Evolutionary conservation across 2,113 vertebrate genomes (phyloP).

Genomic region (Carollia perspicillata): DNA sequence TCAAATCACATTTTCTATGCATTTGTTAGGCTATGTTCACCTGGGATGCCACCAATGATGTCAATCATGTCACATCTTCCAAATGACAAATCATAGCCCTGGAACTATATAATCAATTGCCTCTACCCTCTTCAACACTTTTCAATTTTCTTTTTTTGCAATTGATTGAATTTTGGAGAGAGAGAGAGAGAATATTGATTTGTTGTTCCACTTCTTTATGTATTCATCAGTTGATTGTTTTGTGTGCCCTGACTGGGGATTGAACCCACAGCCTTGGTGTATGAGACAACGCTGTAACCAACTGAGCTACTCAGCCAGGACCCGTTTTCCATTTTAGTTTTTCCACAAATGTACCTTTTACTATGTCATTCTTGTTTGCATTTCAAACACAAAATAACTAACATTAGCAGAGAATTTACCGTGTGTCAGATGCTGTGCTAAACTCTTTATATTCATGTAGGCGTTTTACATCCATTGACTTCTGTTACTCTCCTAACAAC

Average conservation of each 20-base stretch:
- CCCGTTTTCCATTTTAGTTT: background rate
- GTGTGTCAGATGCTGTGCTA: background rate
- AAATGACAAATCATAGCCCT: background rate
- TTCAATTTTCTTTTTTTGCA: background rate
- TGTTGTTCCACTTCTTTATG: no score
- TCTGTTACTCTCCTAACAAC: background rate
- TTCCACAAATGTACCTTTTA: background rate
- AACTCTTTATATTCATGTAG: background rate
- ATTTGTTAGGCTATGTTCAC: background rate
- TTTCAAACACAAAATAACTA: background rate
- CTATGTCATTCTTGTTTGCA: background rate
- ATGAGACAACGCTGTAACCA: no score
- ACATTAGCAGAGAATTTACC: background rate
- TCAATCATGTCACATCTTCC: background rate
- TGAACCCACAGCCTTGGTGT: no score
- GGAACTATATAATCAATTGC: background rate
- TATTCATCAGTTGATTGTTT: no score
- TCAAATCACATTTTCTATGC: background rate
- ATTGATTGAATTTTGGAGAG: no score
- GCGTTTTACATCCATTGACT: background rate
- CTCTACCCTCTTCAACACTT: background rate
- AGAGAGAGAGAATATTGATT: no score
- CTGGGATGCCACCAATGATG: background rate
- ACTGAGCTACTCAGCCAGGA: no score
- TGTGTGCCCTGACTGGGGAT: no score